phyloP scores from a whole-genome alignment of 2,797 vertebrate genomes.

The Pipistrellus nathusii region DNA sequence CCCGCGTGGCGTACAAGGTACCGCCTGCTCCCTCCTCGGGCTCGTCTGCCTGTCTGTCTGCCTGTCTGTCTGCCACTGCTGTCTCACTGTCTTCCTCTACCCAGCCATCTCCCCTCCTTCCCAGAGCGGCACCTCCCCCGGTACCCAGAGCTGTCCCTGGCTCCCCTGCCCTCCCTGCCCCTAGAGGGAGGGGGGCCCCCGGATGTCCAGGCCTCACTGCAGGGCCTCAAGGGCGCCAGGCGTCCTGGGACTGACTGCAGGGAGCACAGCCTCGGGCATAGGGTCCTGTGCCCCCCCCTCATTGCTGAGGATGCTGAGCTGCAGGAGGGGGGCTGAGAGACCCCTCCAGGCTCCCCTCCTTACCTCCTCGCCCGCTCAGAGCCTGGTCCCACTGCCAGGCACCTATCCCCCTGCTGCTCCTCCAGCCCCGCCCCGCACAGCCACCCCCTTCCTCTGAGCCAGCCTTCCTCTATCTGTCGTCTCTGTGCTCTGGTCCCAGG shows the following conservation, averaged over 20 bases:
- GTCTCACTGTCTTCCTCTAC: conserved; percentile 70
- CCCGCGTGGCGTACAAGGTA: conserved; percentile 99
- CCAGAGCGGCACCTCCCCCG: not conserved
- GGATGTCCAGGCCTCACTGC: not conserved
- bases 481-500: not conserved
- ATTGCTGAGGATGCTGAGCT: not conserved
- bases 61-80: conserved; percentile 66
- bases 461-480: not conserved
- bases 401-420: no score
- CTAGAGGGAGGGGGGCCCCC: not conserved
- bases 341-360: not conserved
- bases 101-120: conserved; percentile 54
- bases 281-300: not conserved
- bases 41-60: conserved; percentile 73
- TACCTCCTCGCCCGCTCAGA: not conserved
- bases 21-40: conserved; percentile 51
- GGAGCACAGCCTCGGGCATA: not conserved
- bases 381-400: not conserved
- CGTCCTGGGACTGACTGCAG: not conserved
- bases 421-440: not conserved
- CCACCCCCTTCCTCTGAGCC: not conserved
- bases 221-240: not conserved
- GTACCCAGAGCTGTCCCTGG: not conserved
- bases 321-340: not conserved
- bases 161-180: not conserved